Conservation (phyloP, 2,888 invertebrate species). For the Thyatira batis region DNA sequence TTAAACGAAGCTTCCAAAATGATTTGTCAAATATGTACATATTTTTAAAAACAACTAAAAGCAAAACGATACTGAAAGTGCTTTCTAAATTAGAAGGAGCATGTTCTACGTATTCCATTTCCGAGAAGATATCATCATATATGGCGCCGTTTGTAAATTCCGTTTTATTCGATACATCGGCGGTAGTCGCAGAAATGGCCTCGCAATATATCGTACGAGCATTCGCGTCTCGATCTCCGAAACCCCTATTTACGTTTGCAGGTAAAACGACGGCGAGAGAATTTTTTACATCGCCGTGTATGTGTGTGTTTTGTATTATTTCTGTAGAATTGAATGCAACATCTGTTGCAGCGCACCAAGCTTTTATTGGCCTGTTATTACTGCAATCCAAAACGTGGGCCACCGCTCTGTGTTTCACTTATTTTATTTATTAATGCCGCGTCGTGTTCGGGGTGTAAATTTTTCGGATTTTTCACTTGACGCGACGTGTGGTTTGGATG, state of each 20-base stretch:
- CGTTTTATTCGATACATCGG: slow-evolving; percentile 22
- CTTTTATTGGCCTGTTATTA: slow-evolving; percentile 72
- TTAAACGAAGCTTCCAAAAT: too few relatives aligned
- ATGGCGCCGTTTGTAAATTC: slow-evolving; percentile 23
- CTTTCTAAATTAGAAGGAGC: slow-evolving; percentile 3
- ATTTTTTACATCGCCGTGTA: slow-evolving; percentile 45
- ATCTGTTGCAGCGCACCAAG: slow-evolving; percentile 60
- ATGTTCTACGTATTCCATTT: slow-evolving; percentile 16
- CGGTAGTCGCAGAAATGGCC: slow-evolving; percentile 41
- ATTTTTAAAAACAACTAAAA: neutral
- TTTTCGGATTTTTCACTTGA: neutral
- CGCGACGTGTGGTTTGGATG: neutral
- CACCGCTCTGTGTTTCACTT: slow-evolving; percentile 50
- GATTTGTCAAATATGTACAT: too few relatives aligned
- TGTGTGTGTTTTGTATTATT: slow-evolving; percentile 54
- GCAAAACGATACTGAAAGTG: neutral
- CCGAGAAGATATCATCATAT: slow-evolving; percentile 19
- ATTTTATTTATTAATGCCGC: slow-evolving; percentile 61
- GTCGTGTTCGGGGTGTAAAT: slow-evolving; percentile 35
- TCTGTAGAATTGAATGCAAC: slow-evolving; percentile 64
- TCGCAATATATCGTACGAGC: slow-evolving; percentile 52
- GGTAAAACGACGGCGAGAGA: slow-evolving; percentile 62
- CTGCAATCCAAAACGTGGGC: slow-evolving; percentile 62
- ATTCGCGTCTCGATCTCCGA: slow-evolving; percentile 57
- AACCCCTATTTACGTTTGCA: slow-evolving; percentile 68